A percentile compares a stretch with the other conserved stretches of the same genome.
Conservation (phyloP, 2,888 invertebrate species). For the Drosophila pseudotakahashii region DNA sequence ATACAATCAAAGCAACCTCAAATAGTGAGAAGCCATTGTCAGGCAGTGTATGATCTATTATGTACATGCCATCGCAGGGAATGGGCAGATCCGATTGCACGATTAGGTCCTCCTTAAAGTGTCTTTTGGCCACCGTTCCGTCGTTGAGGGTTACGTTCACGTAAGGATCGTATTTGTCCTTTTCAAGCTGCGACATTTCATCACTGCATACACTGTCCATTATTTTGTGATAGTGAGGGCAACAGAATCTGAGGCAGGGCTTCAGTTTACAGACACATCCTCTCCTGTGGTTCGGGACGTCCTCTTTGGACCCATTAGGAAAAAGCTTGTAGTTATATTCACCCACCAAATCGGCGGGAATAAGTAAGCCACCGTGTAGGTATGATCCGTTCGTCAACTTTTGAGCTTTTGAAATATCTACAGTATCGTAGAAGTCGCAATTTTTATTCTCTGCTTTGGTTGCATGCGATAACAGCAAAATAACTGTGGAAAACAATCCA, state of each 20-base stretch:
- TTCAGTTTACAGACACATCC: slow-evolving; percentile 73
- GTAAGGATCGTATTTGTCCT: slow-evolving; percentile 16
- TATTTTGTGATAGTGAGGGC: slow-evolving; percentile 24
- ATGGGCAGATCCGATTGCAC: slow-evolving; percentile 2
- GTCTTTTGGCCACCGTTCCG: slow-evolving; percentile 1
- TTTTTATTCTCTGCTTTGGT: slow-evolving; percentile 35
- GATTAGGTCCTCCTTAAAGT: slow-evolving; percentile 31
- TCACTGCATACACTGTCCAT: neutral
- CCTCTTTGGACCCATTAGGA: neutral
- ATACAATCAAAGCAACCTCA: neutral
- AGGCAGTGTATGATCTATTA: neutral
- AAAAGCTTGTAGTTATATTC: slow-evolving; percentile 33
- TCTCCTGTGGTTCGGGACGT: slow-evolving; percentile 44
- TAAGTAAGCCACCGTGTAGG: slow-evolving; percentile 57
- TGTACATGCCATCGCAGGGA: neutral
- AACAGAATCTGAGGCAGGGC: slow-evolving; percentile 77
- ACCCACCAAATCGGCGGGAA: slow-evolving; percentile 55
- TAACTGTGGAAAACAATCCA: neutral
- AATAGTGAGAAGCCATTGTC: neutral
- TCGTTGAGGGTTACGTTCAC: slow-evolving; percentile 34
- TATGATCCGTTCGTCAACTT: slow-evolving; percentile 61
- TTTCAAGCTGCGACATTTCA: neutral
- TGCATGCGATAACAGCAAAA: neutral
- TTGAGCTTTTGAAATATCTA: slow-evolving; percentile 53
- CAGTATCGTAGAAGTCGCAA: slow-evolving; percentile 70